Percentiles rank a stretch among this genome's conserved stretches.
Evolutionary conservation across 2,888 invertebrate species (phyloP).

Genomic region (Heliconius cydno): DNA sequence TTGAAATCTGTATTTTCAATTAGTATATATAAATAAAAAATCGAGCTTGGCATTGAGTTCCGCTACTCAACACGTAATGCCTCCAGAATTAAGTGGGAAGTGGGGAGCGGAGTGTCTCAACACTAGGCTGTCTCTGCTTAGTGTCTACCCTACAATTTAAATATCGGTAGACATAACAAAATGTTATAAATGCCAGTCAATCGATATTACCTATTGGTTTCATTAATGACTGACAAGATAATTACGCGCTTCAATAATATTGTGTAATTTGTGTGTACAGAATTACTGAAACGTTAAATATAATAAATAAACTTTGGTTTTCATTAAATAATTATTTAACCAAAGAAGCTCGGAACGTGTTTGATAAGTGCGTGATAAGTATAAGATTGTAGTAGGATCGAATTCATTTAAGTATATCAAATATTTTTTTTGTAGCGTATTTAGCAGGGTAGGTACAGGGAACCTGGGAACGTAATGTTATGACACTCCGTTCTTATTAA

Average conservation of each 20-base stretch:
- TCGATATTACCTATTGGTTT: neutral
- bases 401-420: neutral
- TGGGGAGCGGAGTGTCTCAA: no score
- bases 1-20: no score
- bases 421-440: no score
- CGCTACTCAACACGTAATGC: no score
- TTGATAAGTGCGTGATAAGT: neutral
- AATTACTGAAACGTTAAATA: neutral
- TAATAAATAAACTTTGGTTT: neutral
- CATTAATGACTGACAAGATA: conserved; percentile 7
- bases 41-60: no score
- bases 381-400: neutral
- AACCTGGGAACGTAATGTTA: neutral
- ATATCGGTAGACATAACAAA: neutral
- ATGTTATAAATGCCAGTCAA: neutral
- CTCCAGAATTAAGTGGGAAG: no score
- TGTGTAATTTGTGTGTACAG: neutral
- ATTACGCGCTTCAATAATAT: conserved; percentile 13
- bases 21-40: no score
- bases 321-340: neutral
- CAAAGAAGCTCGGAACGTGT: neutral
- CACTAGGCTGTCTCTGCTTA: no score
- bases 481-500: neutral
- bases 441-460: neutral
- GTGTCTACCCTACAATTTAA: neutral